Evolutionary conservation across 1,140 invertebrate species (phyloP), one percentile per base, ranked within the genome.

Genomic region (Drosophila setifemur): DNA sequence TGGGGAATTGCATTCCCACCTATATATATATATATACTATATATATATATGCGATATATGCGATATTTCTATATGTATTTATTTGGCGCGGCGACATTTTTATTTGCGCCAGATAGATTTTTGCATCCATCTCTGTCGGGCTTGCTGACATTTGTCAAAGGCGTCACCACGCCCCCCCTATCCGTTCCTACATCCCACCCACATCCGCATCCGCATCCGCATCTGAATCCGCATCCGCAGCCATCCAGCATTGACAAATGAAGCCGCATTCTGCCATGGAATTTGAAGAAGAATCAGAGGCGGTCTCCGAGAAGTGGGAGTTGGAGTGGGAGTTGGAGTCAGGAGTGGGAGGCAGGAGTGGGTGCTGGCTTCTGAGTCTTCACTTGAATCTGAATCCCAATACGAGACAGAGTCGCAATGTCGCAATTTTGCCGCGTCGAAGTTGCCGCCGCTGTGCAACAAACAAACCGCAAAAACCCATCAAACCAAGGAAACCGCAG

Each of bases 401-500:
- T 47, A 39, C 40, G 23, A 48, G 9, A 29, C 40, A 61, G 25
- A 47, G 58, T 57, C 44, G 23, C 23, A 43, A 19, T 54, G 50
- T 48, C 21, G 21, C 42, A 14, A 44, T 26, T 26, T 26, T 18
- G 31, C 53, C 18, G 60, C 40, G 40, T 45, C 53, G 48, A 18
- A 37, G 45, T 23, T 70, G 40, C 53, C 68, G 16, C 31, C 55
- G 16, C 31, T 47, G 35, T 72, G 67, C 55, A 54, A 53, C 69
- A 72, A 72, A 72, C 68, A 72, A 72, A 52, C 69, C 69, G 58
- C 68, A 72, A 53, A 72, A 72, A 72, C 55, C 43, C 55, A 72
- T 72, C 69, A 72, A 63, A 63, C 69, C 68, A 54, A 53, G 40
- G 25, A 37, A 71, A 72, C 69, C 69, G 48, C 67, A 72, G 57